Evolutionary conservation across 2,888 invertebrate genomes (phyloP).

Genomic region (Agrotis clavis): DNA sequence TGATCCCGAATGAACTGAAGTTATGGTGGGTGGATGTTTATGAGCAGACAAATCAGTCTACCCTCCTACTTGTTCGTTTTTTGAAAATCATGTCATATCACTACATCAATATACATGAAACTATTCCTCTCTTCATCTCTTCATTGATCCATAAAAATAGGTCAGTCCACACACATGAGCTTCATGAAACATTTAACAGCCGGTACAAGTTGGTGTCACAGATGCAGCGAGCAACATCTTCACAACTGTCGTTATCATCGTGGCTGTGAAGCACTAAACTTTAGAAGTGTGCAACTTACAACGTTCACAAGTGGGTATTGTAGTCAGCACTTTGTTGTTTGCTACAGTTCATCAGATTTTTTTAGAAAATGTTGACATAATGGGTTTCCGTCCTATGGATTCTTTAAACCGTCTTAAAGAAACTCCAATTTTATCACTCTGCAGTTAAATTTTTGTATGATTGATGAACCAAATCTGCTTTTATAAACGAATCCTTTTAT

Average conservation of each 20-base stretch:
- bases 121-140: too few species aligned
- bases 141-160: neutral
- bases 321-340: neutral
- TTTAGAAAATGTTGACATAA: neutral
- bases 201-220: constrained; percentile 20
- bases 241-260: constrained; percentile 30
- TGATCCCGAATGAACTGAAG: too few species aligned
- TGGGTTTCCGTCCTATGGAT: too few species aligned
- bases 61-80: too few species aligned
- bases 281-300: constrained; percentile 21
- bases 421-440: too few species aligned
- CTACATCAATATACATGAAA: too few species aligned
- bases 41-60: too few species aligned
- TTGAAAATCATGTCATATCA: too few species aligned
- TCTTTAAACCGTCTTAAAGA: too few species aligned
- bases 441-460: neutral
- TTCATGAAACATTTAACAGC: constrained; percentile 6
- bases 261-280: constrained; percentile 23
- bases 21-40: too few species aligned
- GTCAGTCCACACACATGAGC: neutral
- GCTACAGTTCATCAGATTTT: neutral
- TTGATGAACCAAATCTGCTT: neutral
- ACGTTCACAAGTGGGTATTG: neutral
- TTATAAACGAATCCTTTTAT: neutral
- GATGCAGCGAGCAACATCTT: constrained; percentile 19